These are phyloP conservation scores for Ceyx margarethae DNA, from an alignment of 2,113 vertebrate species.

Conservation along the genomic window DNA sequence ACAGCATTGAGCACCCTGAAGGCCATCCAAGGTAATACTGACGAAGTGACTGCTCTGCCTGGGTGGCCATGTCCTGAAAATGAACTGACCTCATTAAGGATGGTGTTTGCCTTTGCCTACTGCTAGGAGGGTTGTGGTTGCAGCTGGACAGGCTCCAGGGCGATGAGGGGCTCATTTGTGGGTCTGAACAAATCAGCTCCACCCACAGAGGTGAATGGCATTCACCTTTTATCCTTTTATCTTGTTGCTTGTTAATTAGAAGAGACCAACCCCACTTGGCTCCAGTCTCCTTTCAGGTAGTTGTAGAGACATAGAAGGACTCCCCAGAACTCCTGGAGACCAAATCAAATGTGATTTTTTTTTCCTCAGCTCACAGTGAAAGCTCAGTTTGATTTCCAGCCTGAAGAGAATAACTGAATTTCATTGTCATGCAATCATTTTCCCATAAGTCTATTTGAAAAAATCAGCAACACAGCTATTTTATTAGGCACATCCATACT, in stretches of 20 bases:
- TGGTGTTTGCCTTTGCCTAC: neutral
- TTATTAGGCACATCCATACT: neutral
- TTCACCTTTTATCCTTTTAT: neutral
- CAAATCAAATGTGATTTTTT: neutral
- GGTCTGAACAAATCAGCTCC: neutral
- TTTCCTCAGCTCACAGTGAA: neutral
- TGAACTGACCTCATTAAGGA: neutral
- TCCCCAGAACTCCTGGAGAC: neutral
- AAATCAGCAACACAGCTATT: neutral
- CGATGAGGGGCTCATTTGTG: neutral
- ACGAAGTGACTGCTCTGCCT: neutral
- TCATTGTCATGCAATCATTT: accelerated
- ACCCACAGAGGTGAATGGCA: neutral
- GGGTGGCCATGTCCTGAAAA: neutral
- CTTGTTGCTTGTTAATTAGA: neutral
- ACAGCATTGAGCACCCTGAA: neutral
- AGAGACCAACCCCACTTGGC: neutral
- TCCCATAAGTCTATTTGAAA: neutral
- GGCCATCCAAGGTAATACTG: neutral
- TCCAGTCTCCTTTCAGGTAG: neutral
- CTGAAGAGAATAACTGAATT: neutral
- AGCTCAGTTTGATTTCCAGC: neutral
- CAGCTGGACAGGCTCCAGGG: neutral
- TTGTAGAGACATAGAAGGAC: neutral
- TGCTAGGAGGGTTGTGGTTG: neutral